phyloP scores from a whole-genome alignment of 2,797 vertebrate species.

The Micromesistius poutassou region DNA sequence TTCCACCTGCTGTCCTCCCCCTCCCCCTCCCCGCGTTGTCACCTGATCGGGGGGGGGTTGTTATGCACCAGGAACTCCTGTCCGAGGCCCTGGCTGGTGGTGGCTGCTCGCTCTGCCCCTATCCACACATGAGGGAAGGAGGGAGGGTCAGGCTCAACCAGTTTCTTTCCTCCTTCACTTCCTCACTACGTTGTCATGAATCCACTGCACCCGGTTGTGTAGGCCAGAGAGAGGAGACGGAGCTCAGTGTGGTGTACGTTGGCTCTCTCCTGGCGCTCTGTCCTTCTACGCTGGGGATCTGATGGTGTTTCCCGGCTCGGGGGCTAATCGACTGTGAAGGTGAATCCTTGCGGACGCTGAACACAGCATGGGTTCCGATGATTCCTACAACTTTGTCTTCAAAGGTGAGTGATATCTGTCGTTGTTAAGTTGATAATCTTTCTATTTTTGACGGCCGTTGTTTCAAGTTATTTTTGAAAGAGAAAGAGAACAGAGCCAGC shows the following conservation, averaged over 20 bases:
- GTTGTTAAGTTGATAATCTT: conserved; percentile 7
- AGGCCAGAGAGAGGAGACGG: background rate
- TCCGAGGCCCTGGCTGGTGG: conserved; percentile 24
- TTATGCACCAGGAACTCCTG: conserved; percentile 31
- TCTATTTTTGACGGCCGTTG: background rate
- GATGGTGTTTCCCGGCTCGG: conserved; percentile 37
- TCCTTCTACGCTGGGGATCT: background rate
- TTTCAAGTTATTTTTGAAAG: background rate
- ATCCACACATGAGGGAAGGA: conserved; percentile 35
- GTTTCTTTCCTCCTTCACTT: conserved; percentile 29
- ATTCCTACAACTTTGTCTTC: conserved; percentile 79
- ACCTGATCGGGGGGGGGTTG: conserved; percentile 56
- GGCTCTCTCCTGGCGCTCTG: background rate
- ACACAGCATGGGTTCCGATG: conserved; percentile 69
- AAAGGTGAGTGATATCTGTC: conserved; percentile 70
- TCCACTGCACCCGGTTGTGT: background rate
- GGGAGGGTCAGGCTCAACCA: background rate
- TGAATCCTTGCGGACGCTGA: conserved; percentile 21
- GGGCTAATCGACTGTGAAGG: conserved; percentile 26
- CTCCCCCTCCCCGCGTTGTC: conserved; percentile 48
- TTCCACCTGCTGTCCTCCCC: conserved; percentile 66
- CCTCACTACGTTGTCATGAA: background rate
- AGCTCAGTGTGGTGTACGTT: background rate
- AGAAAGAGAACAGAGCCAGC: background rate
- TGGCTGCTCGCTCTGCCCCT: conserved; percentile 9